These are phyloP conservation scores for Podarcis raffonei DNA, from an alignment of 2,113 vertebrate species.

Conservation along the genomic window DNA sequence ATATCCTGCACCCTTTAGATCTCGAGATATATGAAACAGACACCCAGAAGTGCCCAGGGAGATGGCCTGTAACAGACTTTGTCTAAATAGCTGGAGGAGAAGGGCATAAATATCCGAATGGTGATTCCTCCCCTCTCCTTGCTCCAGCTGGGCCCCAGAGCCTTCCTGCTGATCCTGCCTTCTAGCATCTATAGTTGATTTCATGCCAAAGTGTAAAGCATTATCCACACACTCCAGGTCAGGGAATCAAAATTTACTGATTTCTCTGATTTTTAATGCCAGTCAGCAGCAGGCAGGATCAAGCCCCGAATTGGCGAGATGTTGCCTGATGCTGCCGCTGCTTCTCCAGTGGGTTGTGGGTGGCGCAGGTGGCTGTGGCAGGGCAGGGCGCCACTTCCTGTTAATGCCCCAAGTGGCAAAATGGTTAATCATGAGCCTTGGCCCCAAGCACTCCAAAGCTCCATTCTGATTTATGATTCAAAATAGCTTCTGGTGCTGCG, in stretches of 20 bases:
- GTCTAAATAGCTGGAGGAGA: conserved; percentile 44
- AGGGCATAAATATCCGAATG: not conserved
- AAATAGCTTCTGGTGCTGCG: not conserved
- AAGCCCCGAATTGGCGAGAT: not conserved
- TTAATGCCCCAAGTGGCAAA: not conserved
- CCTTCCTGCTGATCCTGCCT: conserved; percentile 22
- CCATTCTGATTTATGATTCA: conserved; percentile 5
- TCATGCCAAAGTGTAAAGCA: conserved; percentile 25
- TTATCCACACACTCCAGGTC: not conserved
- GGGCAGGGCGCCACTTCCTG: not conserved
- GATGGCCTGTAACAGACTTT: conserved; percentile 41
- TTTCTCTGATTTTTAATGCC: not conserved
- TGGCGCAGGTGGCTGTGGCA: not conserved
- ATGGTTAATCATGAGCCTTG: not conserved
- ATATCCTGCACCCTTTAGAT: conserved; percentile 39
- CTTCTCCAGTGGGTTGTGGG: no score
- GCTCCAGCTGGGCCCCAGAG: not conserved
- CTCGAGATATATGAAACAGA: conserved; percentile 56
- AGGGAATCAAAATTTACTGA: not conserved
- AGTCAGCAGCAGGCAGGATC: not conserved
- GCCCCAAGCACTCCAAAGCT: not conserved
- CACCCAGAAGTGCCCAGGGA: conserved; percentile 36
- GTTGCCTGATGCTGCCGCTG: no score
- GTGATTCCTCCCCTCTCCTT: fast-evolving
- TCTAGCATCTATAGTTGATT: conserved; percentile 1